phyloP scores from a whole-genome alignment of 2,888 invertebrate species.

The Protodeltote pygarga region DNA sequence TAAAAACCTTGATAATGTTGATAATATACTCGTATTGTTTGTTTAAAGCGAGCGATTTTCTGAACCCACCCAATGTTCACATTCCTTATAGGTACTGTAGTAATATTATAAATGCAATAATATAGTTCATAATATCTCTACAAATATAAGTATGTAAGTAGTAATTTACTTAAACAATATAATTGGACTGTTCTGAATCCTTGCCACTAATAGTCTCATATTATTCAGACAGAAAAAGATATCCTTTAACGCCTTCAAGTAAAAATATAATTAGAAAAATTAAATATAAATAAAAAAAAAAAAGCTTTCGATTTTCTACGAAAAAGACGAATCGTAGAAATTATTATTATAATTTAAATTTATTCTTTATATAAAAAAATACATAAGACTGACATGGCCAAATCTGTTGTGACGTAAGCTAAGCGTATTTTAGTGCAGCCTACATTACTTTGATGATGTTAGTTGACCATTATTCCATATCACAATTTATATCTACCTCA shows the following conservation, averaged over 20 bases:
- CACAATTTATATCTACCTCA: conserved; percentile 86
- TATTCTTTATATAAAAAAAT: conserved; percentile 3
- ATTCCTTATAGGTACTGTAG: conserved; percentile 25
- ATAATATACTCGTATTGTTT: no score
- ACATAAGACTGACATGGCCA: conserved; percentile 34
- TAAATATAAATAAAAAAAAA: no score
- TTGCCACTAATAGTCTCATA: not conserved
- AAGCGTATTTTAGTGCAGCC: conserved; percentile 33
- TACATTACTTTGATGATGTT: conserved; percentile 44
- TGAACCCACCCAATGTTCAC: conserved; percentile 15
- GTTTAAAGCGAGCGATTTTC: not conserved
- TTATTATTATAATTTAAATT: no score
- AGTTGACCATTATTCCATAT: conserved; percentile 77
- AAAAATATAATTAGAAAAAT: no score
- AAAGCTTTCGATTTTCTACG: no score
- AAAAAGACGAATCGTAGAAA: no score
- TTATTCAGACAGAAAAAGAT: not conserved
- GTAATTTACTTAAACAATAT: no score
- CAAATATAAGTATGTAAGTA: no score
- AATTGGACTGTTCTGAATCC: conserved; percentile 10
- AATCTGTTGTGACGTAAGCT: conserved; percentile 42
- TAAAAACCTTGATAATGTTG: no score
- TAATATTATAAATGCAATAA: no score
- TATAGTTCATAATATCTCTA: no score
- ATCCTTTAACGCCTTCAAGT: no score